Conservation (phyloP, 2,797 vertebrate genomes). For the Hypotaenidia okinawae region DNA sequence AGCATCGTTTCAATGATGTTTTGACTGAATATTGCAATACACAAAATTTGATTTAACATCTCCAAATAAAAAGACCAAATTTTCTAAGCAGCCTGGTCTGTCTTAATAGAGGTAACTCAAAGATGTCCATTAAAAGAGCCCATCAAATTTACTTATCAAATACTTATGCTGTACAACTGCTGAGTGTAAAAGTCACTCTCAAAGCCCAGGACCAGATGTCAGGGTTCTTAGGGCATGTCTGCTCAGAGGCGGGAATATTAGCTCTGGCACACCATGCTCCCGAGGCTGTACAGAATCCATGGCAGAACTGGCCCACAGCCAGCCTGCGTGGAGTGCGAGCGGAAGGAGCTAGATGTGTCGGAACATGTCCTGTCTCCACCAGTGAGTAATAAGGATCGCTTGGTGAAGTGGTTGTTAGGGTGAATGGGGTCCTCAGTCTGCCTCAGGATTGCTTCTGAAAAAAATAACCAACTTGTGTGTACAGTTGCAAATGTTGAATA, state of each 20-base stretch:
- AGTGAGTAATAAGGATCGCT: background rate
- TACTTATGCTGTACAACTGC: background rate
- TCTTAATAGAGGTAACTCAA: background rate
- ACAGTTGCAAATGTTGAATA: background rate
- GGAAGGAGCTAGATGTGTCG: background rate
- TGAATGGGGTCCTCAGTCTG: background rate
- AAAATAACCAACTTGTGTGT: background rate
- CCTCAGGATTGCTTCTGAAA: background rate
- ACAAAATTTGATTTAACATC: background rate
- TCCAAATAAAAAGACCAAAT: background rate
- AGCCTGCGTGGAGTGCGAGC: background rate
- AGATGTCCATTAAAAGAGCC: background rate
- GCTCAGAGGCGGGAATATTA: background rate
- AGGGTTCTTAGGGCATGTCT: background rate
- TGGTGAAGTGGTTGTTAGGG: background rate
- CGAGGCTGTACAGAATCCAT: background rate
- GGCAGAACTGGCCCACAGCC: background rate
- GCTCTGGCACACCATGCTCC: background rate
- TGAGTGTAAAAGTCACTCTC: background rate
- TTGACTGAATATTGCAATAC: background rate
- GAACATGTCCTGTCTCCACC: background rate
- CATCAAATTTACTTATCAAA: background rate
- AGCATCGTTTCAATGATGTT: background rate
- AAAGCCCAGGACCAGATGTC: slow-evolving; percentile 14
- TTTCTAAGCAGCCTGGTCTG: background rate